Evolutionary conservation across 2,888 invertebrate species (phyloP), one percentile per base, ranked within the genome.

Genomic region (Eupeodes latifasciatus): DNA sequence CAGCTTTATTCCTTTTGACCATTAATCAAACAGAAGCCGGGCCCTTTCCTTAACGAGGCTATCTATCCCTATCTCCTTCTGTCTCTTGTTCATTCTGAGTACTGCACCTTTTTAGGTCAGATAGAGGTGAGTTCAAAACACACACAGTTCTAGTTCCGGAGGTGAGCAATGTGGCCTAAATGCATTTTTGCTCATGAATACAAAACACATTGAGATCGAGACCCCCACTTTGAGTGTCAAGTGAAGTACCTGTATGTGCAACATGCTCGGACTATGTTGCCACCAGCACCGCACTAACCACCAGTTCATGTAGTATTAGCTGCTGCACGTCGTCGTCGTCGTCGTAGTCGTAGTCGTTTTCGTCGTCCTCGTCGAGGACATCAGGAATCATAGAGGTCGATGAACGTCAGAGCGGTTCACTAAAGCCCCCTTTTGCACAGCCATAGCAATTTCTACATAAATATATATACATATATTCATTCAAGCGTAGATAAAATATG

Each of bases 401-500:
- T 61, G 64, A 67, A 64, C 69, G 51, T 12, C 61, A 64, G 44
- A 4, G 40, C 12, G 11, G 16, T 27, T 49, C 47, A 4, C 49
- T 27, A 7, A 9, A 7, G 5, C 66, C 34, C 16, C 9, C 14
- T 5, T 36, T 55, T 36, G 11, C 9, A 9, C 7, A 62, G 69
- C 53, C 36, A 66, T 12, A 12, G 66, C 44, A 27, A 2, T 27
- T 9, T 40, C 40, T 1, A 40, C 6, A 40, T 40, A 5, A 5
- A 40, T 40, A 5, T 9, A 1, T 9, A 5, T 9, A 27, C 5
- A 40, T 40, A 5, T 40, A 9, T 67, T 71, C 82, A 82, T 75
- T 82, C 55, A 64, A 59, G 69, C 83, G 55, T 27, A 67, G 79
- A 83, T 87, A 87, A 83, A 87, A 83, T 87, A 87, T 87, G 79